These are phyloP conservation scores for Drosophila bocqueti DNA, from an alignment of 1,140 invertebrate species.

Conservation along the genomic window DNA sequence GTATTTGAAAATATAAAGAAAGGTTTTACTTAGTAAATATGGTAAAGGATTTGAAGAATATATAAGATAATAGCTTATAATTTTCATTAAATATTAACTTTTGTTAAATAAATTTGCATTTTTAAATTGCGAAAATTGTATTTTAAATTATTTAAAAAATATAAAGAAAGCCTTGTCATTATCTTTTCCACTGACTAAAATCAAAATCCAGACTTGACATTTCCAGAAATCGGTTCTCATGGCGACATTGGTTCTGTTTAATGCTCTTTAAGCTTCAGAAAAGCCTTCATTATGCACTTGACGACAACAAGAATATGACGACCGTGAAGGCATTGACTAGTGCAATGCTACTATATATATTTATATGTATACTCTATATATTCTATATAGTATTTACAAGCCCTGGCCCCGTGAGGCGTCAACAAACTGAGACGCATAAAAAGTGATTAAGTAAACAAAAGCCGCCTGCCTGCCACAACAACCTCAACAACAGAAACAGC, in stretches of 20 bases:
- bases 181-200: not conserved
- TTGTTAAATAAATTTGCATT: not conserved
- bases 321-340: constrained; percentile 48
- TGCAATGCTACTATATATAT: constrained; percentile 22
- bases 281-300: constrained; percentile 23
- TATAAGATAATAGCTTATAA: too few relatives aligned
- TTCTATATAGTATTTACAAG: constrained; percentile 16
- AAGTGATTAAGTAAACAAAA: constrained; percentile 71
- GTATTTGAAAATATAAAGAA: not conserved
- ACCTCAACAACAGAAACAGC: constrained; percentile 18
- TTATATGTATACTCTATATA: constrained; percentile 25
- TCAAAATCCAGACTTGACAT: constrained; percentile 1
- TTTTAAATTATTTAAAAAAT: not conserved
- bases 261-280: constrained; percentile 36
- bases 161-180: not conserved
- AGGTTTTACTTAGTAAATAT: not conserved
- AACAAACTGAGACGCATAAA: constrained; percentile 58
- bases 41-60: too few relatives aligned
- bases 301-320: constrained; percentile 39
- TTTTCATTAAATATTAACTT: too few relatives aligned
- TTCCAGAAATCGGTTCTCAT: constrained; percentile 29
- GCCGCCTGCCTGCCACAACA: constrained; percentile 33
- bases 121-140: not conserved
- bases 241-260: constrained; percentile 48
- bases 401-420: constrained; percentile 26